Evolutionary conservation across 2,888 invertebrate genomes (phyloP).

Genomic region (Caenorhabditis sp.): DNA sequence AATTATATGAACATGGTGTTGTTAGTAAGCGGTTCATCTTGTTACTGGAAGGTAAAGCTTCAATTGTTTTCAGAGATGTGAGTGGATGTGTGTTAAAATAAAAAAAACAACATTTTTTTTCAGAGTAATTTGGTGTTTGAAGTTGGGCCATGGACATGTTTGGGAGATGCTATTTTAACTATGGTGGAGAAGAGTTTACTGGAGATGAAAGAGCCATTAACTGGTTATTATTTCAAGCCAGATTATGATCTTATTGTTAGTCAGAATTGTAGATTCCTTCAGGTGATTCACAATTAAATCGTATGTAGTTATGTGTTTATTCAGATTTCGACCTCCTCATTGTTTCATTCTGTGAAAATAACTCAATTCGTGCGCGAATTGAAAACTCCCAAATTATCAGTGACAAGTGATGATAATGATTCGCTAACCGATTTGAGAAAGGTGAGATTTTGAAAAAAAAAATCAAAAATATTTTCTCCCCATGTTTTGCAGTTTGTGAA

Average conservation of each 20-base stretch:
- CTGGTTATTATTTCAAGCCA: constrained; percentile 28
- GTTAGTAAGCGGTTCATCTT: constrained; percentile 88
- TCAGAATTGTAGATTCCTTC: constrained; percentile 35
- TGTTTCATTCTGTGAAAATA: constrained; percentile 28
- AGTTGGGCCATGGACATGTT: constrained; percentile 94
- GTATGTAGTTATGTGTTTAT: too few species aligned
- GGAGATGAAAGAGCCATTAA: constrained; percentile 21
- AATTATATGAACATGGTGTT: constrained; percentile 73
- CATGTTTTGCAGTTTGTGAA: background rate
- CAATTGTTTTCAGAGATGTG: constrained; percentile 18
- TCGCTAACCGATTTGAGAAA: background rate
- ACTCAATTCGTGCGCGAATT: constrained; percentile 31
- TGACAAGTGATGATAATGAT: constrained; percentile 20
- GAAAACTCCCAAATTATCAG: constrained; percentile 27
- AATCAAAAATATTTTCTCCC: constrained; percentile 1
- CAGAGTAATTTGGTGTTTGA: constrained; percentile 79
- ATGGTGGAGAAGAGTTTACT: constrained; percentile 21
- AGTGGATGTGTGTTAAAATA: background rate
- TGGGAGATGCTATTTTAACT: constrained; percentile 77
- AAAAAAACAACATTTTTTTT: too few species aligned
- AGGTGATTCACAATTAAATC: constrained; percentile 26
- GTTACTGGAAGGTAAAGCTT: constrained; percentile 84
- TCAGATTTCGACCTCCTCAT: constrained; percentile 26
- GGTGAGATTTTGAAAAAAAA: background rate
- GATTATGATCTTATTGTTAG: constrained; percentile 37